Evolutionary conservation across 1,140 invertebrate genomes (phyloP).

Genomic region (Cherax quadricarinatus): DNA sequence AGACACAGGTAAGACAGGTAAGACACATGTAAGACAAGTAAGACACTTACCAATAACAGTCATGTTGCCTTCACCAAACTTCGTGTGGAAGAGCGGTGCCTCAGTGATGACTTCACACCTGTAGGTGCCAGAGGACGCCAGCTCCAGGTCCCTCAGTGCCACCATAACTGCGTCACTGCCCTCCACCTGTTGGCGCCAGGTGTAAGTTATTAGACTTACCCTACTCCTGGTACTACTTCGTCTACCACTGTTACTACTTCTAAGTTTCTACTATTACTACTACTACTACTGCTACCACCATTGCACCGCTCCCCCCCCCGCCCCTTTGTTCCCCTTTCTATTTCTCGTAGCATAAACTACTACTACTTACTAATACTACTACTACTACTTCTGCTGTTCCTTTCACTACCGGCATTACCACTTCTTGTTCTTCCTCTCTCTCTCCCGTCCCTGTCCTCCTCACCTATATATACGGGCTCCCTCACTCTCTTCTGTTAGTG

Average conservation of each 20-base stretch:
- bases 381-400: too few species aligned
- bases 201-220: not conserved
- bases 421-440: not conserved
- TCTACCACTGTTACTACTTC: not conserved
- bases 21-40: too few species aligned
- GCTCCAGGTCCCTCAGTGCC: conserved; percentile 80
- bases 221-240: not conserved
- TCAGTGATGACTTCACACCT: conserved; percentile 88
- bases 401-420: too few species aligned
- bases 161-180: conserved; percentile 29
- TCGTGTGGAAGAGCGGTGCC: conserved; percentile 82
- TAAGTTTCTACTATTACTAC: too few species aligned
- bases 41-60: conserved; percentile 64
- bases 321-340: too few species aligned
- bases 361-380: too few species aligned
- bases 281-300: too few species aligned
- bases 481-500: not conserved
- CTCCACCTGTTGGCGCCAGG: conserved; percentile 5
- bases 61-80: conserved; percentile 68
- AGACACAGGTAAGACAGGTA: too few species aligned
- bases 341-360: not conserved
- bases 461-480: not conserved
- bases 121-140: conserved; percentile 85
- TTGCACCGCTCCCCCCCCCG: not conserved
- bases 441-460: not conserved